Percentiles rank a stretch among this genome's conserved stretches.
Conservation (phyloP, 1,140 invertebrate genomes). For the Watersipora subatra region DNA sequence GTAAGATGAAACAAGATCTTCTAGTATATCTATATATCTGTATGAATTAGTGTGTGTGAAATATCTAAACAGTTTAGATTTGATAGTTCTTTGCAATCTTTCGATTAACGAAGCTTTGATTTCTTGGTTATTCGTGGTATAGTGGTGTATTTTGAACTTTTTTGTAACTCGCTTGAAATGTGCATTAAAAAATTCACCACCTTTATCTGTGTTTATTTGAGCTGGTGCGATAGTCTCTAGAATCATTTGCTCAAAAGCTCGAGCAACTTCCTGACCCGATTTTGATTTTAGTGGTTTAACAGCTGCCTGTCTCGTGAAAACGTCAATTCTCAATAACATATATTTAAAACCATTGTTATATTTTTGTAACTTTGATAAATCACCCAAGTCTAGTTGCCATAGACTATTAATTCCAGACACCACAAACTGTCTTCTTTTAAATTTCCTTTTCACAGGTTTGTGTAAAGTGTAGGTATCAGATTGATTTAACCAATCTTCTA, state of each 20-base stretch:
- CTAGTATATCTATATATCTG: slow-evolving; percentile 33
- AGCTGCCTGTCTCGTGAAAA: slow-evolving; percentile 40
- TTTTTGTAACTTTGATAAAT: slow-evolving; percentile 22
- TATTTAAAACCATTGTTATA: slow-evolving; percentile 38
- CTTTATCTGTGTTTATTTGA: slow-evolving; percentile 8
- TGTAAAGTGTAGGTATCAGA: slow-evolving; percentile 11
- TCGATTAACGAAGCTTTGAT: slow-evolving; percentile 40
- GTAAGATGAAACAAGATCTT: slow-evolving; percentile 30
- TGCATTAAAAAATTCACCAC: slow-evolving; percentile 9
- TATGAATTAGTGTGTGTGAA: slow-evolving; percentile 35
- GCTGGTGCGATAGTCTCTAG: neutral
- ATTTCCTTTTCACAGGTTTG: slow-evolving; percentile 7
- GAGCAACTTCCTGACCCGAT: slow-evolving; percentile 19
- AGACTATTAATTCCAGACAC: slow-evolving; percentile 21
- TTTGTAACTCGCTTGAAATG: slow-evolving; percentile 6
- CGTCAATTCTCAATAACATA: slow-evolving; percentile 40
- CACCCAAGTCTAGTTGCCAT: slow-evolving; percentile 33
- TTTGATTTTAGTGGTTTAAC: slow-evolving; percentile 42
- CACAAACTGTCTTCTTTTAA: slow-evolving; percentile 4
- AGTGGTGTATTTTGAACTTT: slow-evolving; percentile 5
- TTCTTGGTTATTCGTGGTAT: slow-evolving; percentile 18
- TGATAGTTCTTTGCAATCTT: slow-evolving; percentile 40
- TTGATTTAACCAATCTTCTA: slow-evolving; percentile 6
- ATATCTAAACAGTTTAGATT: slow-evolving; percentile 36
- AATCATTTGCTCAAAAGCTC: slow-evolving; percentile 18